Evolutionary conservation across 2,888 invertebrate genomes (phyloP).

Genomic region (Aelia acuminata): DNA sequence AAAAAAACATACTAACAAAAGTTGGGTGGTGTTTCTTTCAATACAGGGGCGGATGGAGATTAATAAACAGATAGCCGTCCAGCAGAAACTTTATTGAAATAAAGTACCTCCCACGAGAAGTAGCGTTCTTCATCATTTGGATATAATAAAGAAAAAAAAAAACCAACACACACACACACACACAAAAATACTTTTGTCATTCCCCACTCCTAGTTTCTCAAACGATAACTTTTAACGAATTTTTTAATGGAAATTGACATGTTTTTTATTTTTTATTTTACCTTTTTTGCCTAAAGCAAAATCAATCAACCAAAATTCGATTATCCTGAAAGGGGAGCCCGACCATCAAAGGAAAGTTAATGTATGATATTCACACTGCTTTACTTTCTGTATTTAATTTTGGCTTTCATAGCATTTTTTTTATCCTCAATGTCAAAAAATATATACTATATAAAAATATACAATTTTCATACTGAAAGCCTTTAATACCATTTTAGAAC

Average conservation of each 20-base stretch:
- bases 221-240: neutral
- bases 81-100: neutral
- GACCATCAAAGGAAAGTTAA: no score
- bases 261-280: neutral
- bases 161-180: no score
- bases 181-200: neutral
- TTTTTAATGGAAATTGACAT: neutral
- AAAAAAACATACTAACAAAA: neutral
- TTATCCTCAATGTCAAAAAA: no score
- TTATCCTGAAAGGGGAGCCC: no score
- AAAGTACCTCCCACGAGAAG: neutral
- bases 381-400: no score
- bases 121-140: neutral
- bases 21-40: neutral
- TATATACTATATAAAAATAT: no score
- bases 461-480: no score
- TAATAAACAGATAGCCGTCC: neutral
- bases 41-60: neutral
- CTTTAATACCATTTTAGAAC: no score
- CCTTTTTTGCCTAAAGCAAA: no score
- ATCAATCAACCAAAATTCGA: no score
- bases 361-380: no score
- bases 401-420: no score
- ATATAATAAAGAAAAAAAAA: neutral
- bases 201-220: neutral